Base-by-base conservation (phyloP, 2,888 invertebrate genomes). In the Polydesmus complanatus region DNA sequence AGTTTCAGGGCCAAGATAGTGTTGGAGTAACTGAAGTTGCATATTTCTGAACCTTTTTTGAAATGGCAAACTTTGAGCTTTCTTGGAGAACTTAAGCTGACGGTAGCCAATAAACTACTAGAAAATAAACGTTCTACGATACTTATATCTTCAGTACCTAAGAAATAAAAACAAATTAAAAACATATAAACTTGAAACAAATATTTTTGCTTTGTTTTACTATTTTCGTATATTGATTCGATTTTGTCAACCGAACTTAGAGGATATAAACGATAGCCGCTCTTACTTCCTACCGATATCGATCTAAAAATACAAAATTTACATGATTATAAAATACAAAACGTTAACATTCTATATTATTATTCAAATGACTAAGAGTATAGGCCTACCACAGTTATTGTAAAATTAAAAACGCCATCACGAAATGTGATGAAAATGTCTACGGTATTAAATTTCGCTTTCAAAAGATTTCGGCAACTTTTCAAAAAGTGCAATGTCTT, bases 41-140 rank as follows among this genome's bases (percentile, higher is more conserved):
- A 96, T 73, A 97, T 97, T 80, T 96, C 96, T 62, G 92, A 92
- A 67, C 94, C 92, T 75, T 92, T 94, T 75, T 92, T 93, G 78
- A 94, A 96, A 78, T 97, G 97, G 76, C 93, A 95, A 64, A 97
- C 92, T 79, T 90, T 88, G 72, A 94, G 81, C 71, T 82, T 89
- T 73, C 97, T 81, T 66, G 96, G 95, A 63, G 93, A 87, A 67
- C 88, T 82, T 68, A 90, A 80, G 67, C 91, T 89, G 67, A 98
- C 97, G 69, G 96, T 83, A 63, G 96, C 95, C 72, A 97, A 91
- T 69, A 98, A 80, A 69, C 94, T 94, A 76, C 95, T 95, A 77
- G 92, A 92, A 78, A 97, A 98, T 66, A 97, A 81, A 64, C 97
- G 81, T 76, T 98, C 97, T 68, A 97, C 90, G 64, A 96, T 83